phyloP scores from a whole-genome alignment of 2,888 invertebrate genomes.

The Bhutanitis thaidina region DNA sequence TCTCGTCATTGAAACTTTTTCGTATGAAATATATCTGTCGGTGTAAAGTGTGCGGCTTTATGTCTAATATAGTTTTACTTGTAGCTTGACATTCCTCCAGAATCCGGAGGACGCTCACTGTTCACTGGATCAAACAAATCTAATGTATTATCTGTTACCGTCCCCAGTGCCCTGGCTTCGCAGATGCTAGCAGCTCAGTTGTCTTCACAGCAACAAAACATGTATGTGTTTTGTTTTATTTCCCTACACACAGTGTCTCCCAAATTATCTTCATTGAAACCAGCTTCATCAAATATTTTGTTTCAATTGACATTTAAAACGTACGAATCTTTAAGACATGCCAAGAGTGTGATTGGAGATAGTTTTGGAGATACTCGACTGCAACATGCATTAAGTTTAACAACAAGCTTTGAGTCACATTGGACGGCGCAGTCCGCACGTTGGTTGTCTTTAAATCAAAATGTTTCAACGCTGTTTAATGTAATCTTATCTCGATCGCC shows the following conservation, averaged over 20 bases:
- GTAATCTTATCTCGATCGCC: constrained; percentile 71
- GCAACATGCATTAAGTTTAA: constrained; percentile 67
- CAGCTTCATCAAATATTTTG: neutral
- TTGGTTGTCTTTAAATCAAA: constrained; percentile 77
- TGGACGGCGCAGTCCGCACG: constrained; percentile 55
- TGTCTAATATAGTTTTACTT: constrained; percentile 21
- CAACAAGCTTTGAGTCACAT: constrained; percentile 67
- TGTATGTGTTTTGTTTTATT: constrained; percentile 87
- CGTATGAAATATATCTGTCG: no score
- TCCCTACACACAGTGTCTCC: constrained; percentile 52
- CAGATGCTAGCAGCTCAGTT: constrained; percentile 97
- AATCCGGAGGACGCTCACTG: constrained; percentile 32
- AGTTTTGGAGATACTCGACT: constrained; percentile 60
- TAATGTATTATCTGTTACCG: constrained; percentile 78
- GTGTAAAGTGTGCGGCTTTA: constrained; percentile 59
- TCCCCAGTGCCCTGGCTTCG: constrained; percentile 97
- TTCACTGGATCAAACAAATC: constrained; percentile 51
- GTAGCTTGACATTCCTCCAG: constrained; percentile 35
- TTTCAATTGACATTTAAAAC: neutral
- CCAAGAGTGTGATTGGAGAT: constrained; percentile 44
- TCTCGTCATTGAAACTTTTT: no score
- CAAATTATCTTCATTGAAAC: constrained; percentile 31
- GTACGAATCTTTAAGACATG: neutral
- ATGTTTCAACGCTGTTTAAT: constrained; percentile 78
- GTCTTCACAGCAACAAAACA: constrained; percentile 95